A percentile compares a stretch with the other conserved stretches of the same genome.
Conservation (phyloP, 2,888 invertebrate species). For the Heliconius ethilla region DNA sequence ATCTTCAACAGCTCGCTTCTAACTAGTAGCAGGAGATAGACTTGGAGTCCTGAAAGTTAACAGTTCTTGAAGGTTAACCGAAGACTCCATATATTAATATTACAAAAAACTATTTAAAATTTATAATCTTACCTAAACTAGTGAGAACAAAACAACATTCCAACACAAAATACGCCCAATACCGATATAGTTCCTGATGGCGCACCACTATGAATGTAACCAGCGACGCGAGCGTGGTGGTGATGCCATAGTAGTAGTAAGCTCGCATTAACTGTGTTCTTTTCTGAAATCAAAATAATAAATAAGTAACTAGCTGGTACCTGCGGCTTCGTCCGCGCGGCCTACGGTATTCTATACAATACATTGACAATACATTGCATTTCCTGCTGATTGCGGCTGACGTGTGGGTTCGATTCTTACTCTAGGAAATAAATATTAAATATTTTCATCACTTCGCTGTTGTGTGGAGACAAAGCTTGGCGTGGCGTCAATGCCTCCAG, state of each 20-base stretch:
- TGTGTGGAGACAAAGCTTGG: too few species aligned
- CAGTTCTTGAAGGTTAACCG: too few species aligned
- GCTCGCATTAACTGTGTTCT: constrained; percentile 46
- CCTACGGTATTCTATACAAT: too few species aligned
- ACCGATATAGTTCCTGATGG: constrained; percentile 23
- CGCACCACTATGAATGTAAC: constrained; percentile 48
- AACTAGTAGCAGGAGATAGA: constrained; percentile 51
- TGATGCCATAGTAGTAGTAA: constrained; percentile 57
- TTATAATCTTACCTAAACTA: constrained; percentile 44
- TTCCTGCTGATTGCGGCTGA: too few species aligned
- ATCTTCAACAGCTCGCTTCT: constrained; percentile 50
- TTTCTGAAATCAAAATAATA: constrained; percentile 51
- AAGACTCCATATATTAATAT: too few species aligned
- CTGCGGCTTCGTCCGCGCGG: too few species aligned
- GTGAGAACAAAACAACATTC: constrained; percentile 43
- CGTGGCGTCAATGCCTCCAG: too few species aligned
- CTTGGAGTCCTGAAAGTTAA: constrained; percentile 50
- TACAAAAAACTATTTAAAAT: too few species aligned
- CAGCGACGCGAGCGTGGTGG: constrained; percentile 48
- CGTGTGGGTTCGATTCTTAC: too few species aligned
- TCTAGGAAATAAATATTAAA: too few species aligned
- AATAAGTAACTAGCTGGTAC: background rate
- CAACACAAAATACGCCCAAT: constrained; percentile 35
- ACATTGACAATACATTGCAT: too few species aligned
- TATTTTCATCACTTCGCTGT: too few species aligned